Percentiles rank a stretch among this genome's conserved stretches.
These are phyloP conservation scores for Xestobium rufovillosum DNA, from an alignment of 2,888 invertebrate genomes.

Conservation along the genomic window DNA sequence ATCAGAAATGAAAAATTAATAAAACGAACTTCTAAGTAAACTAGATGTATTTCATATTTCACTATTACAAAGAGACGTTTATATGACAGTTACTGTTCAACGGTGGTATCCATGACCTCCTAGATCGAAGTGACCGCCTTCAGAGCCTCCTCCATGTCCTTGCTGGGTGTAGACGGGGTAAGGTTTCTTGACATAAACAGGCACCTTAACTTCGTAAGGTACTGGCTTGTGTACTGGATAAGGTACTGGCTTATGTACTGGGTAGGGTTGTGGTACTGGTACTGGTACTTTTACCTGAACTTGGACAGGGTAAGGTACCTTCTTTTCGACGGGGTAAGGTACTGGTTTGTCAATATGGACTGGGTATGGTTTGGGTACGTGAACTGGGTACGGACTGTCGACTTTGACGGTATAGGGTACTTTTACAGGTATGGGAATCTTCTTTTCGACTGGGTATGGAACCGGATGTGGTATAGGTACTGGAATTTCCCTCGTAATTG, in stretches of 20 bases:
- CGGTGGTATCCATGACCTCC: no score
- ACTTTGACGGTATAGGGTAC: neutral
- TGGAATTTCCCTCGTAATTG: neutral
- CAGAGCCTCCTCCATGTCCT: constrained; percentile 2
- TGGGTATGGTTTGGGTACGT: neutral
- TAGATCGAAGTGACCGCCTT: no score
- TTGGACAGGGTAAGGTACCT: constrained; percentile 1
- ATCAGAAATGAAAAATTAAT: no score
- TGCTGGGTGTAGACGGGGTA: constrained; percentile 1
- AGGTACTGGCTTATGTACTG: neutral
- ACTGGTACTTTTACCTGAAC: neutral
- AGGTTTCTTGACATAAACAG: neutral
- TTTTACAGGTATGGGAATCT: neutral
- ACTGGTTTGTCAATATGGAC: neutral
- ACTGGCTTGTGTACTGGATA: neutral
- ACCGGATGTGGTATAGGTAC: constrained; percentile 1
- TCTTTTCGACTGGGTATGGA: constrained; percentile 1
- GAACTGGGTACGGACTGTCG: neutral
- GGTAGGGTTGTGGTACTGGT: constrained; percentile 2
- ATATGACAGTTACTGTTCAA: no score
- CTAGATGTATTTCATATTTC: no score
- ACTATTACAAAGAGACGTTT: no score
- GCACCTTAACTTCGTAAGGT: neutral
- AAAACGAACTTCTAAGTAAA: no score
- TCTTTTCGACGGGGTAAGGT: neutral